A percentile compares a stretch with the other conserved stretches of the same genome.
Conservation (phyloP, 2,888 invertebrate species). For the Pteria penguin region DNA sequence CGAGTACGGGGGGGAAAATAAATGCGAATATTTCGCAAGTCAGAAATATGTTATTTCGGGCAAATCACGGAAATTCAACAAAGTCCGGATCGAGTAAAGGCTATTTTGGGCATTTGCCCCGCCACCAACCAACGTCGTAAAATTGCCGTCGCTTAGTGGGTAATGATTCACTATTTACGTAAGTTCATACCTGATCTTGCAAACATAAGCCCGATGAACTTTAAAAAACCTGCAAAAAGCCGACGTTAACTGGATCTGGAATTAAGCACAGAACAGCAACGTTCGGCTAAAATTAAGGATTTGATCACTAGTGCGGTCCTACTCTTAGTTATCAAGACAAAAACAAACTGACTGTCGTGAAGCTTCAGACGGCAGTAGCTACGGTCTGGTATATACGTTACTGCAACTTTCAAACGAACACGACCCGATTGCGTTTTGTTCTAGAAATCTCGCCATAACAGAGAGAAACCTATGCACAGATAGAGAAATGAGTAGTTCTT, state of each 20-base stretch:
- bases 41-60: slow-evolving; percentile 28
- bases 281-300: no score
- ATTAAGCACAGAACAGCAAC: slow-evolving; percentile 37
- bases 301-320: slow-evolving; percentile 40
- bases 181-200: slow-evolving; percentile 42
- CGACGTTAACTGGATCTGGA: slow-evolving; percentile 35
- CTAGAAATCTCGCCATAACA: slow-evolving; percentile 49
- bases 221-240: slow-evolving; percentile 38
- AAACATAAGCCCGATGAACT: slow-evolving; percentile 41
- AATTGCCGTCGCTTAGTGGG: slow-evolving; percentile 38
- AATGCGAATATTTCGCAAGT: slow-evolving; percentile 33
- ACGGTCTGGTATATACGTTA: slow-evolving; percentile 53
- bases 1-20: slow-evolving; percentile 33
- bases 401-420: slow-evolving; percentile 34
- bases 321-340: slow-evolving; percentile 50
- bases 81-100: slow-evolving; percentile 24
- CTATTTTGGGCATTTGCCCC: slow-evolving; percentile 12
- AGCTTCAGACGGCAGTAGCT: slow-evolving; percentile 55
- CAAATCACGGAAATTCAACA: slow-evolving; percentile 41
- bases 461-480: slow-evolving; percentile 53
- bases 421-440: slow-evolving; percentile 52
- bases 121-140: slow-evolving; percentile 34
- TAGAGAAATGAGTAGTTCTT: no score
- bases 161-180: slow-evolving; percentile 49
- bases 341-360: slow-evolving; percentile 49